These are phyloP conservation scores for Dufourea novaeangliae DNA, from an alignment of 1,140 invertebrate genomes.

Conservation along the genomic window DNA sequence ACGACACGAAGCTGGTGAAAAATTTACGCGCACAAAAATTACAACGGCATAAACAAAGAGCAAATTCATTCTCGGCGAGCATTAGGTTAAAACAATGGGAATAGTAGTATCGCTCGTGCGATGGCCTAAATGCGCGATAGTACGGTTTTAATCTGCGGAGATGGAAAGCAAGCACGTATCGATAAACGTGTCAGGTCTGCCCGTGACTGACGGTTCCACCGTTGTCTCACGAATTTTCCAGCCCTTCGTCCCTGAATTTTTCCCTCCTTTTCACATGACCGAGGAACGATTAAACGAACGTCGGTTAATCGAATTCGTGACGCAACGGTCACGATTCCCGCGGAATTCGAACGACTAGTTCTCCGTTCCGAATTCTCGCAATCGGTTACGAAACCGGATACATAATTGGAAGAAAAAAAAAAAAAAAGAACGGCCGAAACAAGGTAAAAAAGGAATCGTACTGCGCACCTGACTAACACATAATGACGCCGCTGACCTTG, in stretches of 20 bases:
- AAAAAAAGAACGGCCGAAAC: neutral
- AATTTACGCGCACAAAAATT: neutral
- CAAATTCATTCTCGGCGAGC: slow-evolving; percentile 6
- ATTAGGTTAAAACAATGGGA: slow-evolving; percentile 43
- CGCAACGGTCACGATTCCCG: neutral
- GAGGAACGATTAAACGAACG: neutral
- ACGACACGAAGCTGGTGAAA: neutral
- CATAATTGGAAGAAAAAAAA: neutral
- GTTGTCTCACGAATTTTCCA: slow-evolving; percentile 23
- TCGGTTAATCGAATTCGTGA: neutral
- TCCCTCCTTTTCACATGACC: neutral
- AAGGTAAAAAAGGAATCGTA: neutral
- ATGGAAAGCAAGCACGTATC: slow-evolving; percentile 42
- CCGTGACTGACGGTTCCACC: too few species aligned
- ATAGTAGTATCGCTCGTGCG: slow-evolving; percentile 4
- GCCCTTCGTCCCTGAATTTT: neutral
- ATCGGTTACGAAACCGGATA: neutral
- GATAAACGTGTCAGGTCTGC: too few species aligned
- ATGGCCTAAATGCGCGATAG: slow-evolving; percentile 54
- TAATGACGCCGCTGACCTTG: slow-evolving; percentile 5
- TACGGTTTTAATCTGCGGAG: slow-evolving; percentile 49
- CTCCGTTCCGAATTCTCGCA: too few species aligned
- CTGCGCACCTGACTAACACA: neutral
- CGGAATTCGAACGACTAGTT: too few species aligned
- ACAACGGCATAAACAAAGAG: slow-evolving; percentile 15